Base-by-base conservation (phyloP, 2,113 vertebrate genomes). In the Burhinus oedicnemus region DNA sequence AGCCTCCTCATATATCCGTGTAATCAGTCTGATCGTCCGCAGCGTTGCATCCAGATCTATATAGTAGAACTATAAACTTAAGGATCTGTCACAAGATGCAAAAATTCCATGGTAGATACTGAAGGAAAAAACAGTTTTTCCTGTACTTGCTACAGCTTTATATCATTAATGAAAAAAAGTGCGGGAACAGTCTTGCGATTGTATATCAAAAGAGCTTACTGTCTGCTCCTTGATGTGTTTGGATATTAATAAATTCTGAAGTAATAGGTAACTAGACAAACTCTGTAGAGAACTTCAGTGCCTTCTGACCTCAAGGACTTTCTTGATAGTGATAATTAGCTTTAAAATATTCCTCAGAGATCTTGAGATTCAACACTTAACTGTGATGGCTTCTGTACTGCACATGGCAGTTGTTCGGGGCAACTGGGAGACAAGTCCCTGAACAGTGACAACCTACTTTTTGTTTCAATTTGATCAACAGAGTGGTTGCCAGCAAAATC, bases 311-410 rank as follows among this genome's bases (percentile, higher is more conserved):
- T 97, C 89, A 93, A 95, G 89, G 66, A 93, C 79, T 93, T 97
- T 42, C 93, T 95, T 95, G 72, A 83, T 80, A 72, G 89, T 45
- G 96, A 96, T 97, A 98, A 98, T 97, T 96, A 98, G 77, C 78
- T 97, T 96, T 94, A 97, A 98, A 96, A 96, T 97, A 97, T 89
- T 96, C 91, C 93, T 78, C 87, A 34, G 83, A 87, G 85, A 77
- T 95, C 75, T 38, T 68, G 76, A 95, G 60, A 97, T 93, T 72
- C 83, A 93, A 91, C 79, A 68, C 60, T 80, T 62, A 94, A 71
- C 76, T 69, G 34, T 30, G 87, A 96, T 51, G 55, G 69, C 70
- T 97, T 97, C 87, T 95, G 80, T 95, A 90, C 77, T 15, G 69
- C 62, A 90, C 71, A 85, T 47, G n/a, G 83, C 51, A 94, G 95